Evolutionary conservation across 2,888 invertebrate genomes (phyloP), one percentile per base, ranked within the genome.

Genomic region (Ochropacha duplaris): DNA sequence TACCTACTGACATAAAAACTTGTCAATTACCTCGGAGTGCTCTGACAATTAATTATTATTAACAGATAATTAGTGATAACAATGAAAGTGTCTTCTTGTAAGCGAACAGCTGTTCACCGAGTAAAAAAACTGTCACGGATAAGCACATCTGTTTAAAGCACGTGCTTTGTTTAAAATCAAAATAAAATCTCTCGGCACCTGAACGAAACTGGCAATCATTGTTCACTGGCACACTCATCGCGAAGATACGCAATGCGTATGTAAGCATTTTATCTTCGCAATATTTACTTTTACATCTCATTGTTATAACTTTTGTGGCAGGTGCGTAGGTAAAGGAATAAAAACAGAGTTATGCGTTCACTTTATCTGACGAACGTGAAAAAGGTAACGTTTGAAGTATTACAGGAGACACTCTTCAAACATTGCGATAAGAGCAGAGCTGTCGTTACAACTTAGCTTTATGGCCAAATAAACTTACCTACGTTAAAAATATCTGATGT

Each of bases 181-280:
- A 81, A 80, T 80, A 80, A 72, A 76, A 77, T 78, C 74, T 68
- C 72, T 72, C 66, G 63, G 69, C 88, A 88, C 87, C 87, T 88
- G 86, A 81, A 76, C 71, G 74, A 72, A 78, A 75, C 79, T 81
- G 76, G 73, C 72, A 73, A 81, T 83, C 81, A 88, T 90, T 90
- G 88, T 90, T 87, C 83, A 62, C 59, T 61, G 65, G 67, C 58
- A 81, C 80, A 86, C 72, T 90, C 88, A 88, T 85, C 82, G 79
- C 68, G 64, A 65, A 78, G 70, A 73, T 78, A 71, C 76, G 84
- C 78, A 56, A 59, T 71, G 71, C 76, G 70, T 77, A 65, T 63
- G 68, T 62, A 61, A 63, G 65, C 73, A 65, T 73, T 72, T 83
- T 78, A 81, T 83, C 84, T 82, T 70, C 64, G 73, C 73, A 74